These are phyloP conservation scores for Parapristionchus giblindavisi DNA, from an alignment of 2,888 invertebrate species.

Conservation along the genomic window DNA sequence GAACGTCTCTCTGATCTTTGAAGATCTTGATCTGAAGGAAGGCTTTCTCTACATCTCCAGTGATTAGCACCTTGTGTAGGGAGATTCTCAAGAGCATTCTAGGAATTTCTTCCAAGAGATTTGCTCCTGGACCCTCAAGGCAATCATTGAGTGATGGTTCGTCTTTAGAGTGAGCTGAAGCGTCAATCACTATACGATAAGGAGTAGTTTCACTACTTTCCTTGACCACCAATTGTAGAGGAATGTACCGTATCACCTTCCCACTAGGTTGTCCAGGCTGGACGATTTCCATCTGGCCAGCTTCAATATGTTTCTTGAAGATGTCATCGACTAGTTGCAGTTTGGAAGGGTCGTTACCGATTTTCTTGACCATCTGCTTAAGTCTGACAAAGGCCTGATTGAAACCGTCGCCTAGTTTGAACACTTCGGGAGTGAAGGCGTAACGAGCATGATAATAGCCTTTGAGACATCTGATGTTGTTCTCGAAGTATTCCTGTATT, in stretches of 20 bases:
- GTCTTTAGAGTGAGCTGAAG: too few species aligned
- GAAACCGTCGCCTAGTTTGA: background rate
- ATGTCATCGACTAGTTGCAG: background rate
- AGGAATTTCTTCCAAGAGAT: too few species aligned
- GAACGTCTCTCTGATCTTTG: background rate
- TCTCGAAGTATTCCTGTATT: too few species aligned
- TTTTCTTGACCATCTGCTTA: background rate
- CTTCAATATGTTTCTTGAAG: slow-evolving; percentile 2
- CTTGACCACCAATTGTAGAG: background rate
- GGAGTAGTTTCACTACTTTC: background rate
- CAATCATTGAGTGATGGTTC: too few species aligned
- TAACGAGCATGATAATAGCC: background rate
- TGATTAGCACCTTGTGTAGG: background rate
- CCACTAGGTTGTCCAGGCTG: background rate
- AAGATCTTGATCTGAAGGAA: background rate
- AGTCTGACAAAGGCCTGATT: background rate
- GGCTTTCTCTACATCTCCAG: too few species aligned
- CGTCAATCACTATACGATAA: too few species aligned
- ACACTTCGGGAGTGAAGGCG: background rate
- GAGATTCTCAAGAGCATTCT: background rate
- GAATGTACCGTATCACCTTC: background rate
- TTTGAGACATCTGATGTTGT: too few species aligned
- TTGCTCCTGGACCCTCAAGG: too few species aligned
- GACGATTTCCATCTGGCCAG: slow-evolving; percentile 10
- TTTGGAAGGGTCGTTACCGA: too few species aligned